A percentile compares a stretch with the other conserved stretches of the same genome.
Conservation (phyloP, 1,140 invertebrate species). For the Heliconius eleuchia region DNA sequence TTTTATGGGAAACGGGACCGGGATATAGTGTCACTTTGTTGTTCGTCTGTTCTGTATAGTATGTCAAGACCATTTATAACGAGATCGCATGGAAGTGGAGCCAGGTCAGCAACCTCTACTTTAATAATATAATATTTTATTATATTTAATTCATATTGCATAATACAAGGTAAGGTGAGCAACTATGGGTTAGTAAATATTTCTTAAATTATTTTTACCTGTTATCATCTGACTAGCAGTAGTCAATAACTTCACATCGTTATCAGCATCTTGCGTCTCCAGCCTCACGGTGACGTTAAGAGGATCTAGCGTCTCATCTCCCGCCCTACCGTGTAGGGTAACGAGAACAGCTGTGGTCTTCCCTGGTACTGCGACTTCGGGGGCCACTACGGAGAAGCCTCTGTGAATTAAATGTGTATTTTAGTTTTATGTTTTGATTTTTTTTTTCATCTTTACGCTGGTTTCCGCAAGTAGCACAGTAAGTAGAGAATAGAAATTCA, state of each 20-base stretch:
- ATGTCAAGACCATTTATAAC: no score
- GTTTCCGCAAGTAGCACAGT: no score
- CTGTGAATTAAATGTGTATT: conserved; percentile 63
- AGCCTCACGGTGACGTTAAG: conserved; percentile 82
- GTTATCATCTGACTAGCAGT: conserved; percentile 76
- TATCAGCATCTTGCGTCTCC: conserved; percentile 72
- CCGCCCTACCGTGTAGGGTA: conserved; percentile 81
- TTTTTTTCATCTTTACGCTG: background rate
- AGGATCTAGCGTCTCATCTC: conserved; percentile 72
- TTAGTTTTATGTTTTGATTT: background rate
- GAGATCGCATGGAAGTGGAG: no score
- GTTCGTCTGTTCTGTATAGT: no score
- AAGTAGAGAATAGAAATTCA: no score
- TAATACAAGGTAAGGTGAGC: no score
- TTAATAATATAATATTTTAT: no score
- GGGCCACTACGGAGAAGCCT: conserved; percentile 84
- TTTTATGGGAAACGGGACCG: no score
- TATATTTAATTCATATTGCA: no score
- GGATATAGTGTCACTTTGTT: no score
- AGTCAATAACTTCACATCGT: conserved; percentile 72
- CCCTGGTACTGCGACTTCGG: conserved; percentile 83
- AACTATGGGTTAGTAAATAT: no score
- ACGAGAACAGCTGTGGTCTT: conserved; percentile 84
- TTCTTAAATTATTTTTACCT: conserved; percentile 51
- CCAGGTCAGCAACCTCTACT: no score